phyloP scores from a whole-genome alignment of 2,797 vertebrate species.

The Cyprinella venusta region DNA sequence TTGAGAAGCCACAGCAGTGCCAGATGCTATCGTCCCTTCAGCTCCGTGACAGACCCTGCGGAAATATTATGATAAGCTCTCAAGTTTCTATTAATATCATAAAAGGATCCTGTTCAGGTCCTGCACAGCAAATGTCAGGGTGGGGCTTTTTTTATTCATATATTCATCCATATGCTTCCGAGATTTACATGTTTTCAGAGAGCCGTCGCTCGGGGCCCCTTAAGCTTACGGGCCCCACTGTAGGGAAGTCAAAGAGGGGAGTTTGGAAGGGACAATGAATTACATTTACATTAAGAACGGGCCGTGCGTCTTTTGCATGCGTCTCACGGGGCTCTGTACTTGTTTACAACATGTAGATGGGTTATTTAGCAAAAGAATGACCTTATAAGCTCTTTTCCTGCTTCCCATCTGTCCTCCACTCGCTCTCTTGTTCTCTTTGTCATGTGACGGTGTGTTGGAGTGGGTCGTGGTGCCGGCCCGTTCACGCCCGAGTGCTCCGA shows the following conservation, averaged over 20 bases:
- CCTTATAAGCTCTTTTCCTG: slow-evolving; percentile 12
- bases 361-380: slow-evolving; percentile 7
- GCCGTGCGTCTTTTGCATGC: not conserved
- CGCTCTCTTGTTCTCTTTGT: slow-evolving; percentile 53
- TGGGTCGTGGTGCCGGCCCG: slow-evolving; percentile 62
- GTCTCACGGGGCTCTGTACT: slow-evolving; percentile 9
- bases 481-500: slow-evolving; percentile 75
- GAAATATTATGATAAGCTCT: slow-evolving; percentile 46
- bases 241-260: slow-evolving; percentile 22
- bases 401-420: slow-evolving; percentile 37
- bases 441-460: slow-evolving; percentile 51
- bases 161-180: slow-evolving; percentile 53
- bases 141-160: slow-evolving; percentile 50
- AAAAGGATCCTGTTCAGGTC: slow-evolving; percentile 20
- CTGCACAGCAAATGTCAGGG: slow-evolving; percentile 29
- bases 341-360: slow-evolving; percentile 23
- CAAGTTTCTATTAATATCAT: slow-evolving; percentile 35
- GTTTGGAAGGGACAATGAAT: slow-evolving; percentile 21
- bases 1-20: not conserved
- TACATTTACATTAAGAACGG: slow-evolving; percentile 47
- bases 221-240: slow-evolving; percentile 31
- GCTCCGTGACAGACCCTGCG: slow-evolving; percentile 32
- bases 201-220: slow-evolving; percentile 31
- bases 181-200: slow-evolving; percentile 58
- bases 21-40: slow-evolving; percentile 42